Conservation (phyloP, 2,797 vertebrate species). For the Valencia hispanica region DNA sequence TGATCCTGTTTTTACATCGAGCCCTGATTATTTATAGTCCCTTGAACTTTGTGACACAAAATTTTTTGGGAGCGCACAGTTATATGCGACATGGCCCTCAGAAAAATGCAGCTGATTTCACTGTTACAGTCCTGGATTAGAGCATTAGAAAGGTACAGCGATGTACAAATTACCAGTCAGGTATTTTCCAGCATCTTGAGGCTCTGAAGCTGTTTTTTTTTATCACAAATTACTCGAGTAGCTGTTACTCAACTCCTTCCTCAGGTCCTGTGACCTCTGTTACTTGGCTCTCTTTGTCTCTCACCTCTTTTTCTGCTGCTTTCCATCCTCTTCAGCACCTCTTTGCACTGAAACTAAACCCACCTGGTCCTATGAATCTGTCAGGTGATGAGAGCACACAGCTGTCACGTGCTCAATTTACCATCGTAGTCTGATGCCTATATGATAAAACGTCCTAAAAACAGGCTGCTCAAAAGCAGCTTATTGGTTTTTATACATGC, state of each 20-base stretch:
- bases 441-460: background rate
- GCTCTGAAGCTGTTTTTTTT: constrained; percentile 64
- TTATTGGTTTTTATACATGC: background rate
- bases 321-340: constrained; percentile 11
- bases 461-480: background rate
- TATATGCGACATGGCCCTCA: background rate
- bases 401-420: constrained; percentile 26
- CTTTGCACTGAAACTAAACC: constrained; percentile 58
- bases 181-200: constrained; percentile 51
- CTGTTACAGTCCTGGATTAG: background rate
- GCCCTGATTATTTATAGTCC: constrained; percentile 38
- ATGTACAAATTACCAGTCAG: constrained; percentile 43
- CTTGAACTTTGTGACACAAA: constrained; percentile 22
- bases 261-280: constrained; percentile 53
- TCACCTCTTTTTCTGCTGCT: constrained; percentile 23
- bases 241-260: constrained; percentile 39
- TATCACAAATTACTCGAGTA: constrained; percentile 46
- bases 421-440: constrained; percentile 3
- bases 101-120: constrained; percentile 6
- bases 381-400: constrained; percentile 35
- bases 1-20: constrained; percentile 6
- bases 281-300: constrained; percentile 52
- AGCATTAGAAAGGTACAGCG: background rate
- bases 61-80: constrained; percentile 7
- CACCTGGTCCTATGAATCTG: constrained; percentile 37